Conservation (phyloP, 2,888 invertebrate genomes). For the Lucinisca nassula region DNA sequence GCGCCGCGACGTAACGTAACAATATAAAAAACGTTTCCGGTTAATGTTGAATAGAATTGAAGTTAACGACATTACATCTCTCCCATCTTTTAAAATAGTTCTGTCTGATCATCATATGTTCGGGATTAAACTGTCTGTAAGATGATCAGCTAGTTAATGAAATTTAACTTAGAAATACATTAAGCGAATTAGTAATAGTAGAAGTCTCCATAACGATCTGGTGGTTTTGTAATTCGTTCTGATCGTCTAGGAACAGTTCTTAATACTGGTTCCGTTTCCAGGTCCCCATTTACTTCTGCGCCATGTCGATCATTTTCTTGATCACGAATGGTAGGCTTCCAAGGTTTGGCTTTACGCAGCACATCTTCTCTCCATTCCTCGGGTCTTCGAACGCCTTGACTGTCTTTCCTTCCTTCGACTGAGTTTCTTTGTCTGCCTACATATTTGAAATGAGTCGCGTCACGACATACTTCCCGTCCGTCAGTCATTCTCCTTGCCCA, state of each 20-base stretch:
- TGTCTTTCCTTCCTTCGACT: background rate
- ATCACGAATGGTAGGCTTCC: background rate
- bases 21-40: too few species aligned
- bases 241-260: background rate
- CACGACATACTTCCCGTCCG: background rate
- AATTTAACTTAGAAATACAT: too few species aligned
- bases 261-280: background rate
- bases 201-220: background rate
- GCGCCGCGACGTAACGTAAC: too few species aligned
- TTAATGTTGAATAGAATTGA: too few species aligned
- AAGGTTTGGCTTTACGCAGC: background rate
- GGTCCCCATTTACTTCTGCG: background rate
- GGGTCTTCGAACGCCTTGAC: too few species aligned
- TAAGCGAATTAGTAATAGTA: too few species aligned
- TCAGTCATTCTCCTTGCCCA: slow-evolving; percentile 4
- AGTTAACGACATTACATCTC: too few species aligned
- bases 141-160: too few species aligned
- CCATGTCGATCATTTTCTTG: background rate
- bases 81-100: too few species aligned
- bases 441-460: background rate
- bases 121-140: too few species aligned
- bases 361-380: too few species aligned
- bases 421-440: background rate
- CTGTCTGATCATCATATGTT: too few species aligned
- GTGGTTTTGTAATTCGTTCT: background rate